Evolutionary conservation across 1,140 invertebrate genomes (phyloP), one percentile per base, ranked within the genome.

Genomic region (Agrypnia vestita): DNA sequence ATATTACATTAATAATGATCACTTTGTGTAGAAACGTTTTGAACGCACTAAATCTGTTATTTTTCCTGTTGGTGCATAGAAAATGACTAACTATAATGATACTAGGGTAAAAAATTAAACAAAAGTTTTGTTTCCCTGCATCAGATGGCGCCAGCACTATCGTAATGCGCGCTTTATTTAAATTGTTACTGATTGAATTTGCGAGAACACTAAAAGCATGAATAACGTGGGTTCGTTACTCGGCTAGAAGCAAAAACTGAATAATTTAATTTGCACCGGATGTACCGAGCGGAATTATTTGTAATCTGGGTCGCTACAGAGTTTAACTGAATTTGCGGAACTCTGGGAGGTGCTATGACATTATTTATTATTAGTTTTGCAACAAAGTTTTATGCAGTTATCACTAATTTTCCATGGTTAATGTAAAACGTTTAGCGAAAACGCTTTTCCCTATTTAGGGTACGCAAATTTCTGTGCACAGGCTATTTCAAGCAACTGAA

Each of bases 101-200:
- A n/a, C n/a, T n/a, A n/a, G n/a, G n/a, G n/a, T 35, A 35, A 35
- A 35, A 3, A 35, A 35, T 35, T 35, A 6, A 35, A 35, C 25
- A 35, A 35, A 35, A 6, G 1, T 35, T 35, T 35, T 35, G 25
- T 35, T 35, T 6, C 6, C 6, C 25, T n/a, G n/a, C 25, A 35
- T 1, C 25, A 35, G 25, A 6, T 35, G 25, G 25, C 25, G 53
- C 10, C 15, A 56, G 8, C 15, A 15, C 53, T 56, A 56, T 56
- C 53, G 53, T 56, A 56, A 56, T 56, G 6, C 10, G n/a, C 1
- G n/a, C 53, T 19, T 17, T 17, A 56, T 15, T 56, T 56, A n/a
- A 56, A 19, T 56, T 56, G 53, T 56, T 56, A 8, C 53, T n/a
- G 53, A 56, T 56, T 56, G 53, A 56, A 56, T 56, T 56, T 56